These are phyloP conservation scores for Semnopithecus entellus DNA, from an alignment of 2,113 vertebrate species.

Conservation along the genomic window DNA sequence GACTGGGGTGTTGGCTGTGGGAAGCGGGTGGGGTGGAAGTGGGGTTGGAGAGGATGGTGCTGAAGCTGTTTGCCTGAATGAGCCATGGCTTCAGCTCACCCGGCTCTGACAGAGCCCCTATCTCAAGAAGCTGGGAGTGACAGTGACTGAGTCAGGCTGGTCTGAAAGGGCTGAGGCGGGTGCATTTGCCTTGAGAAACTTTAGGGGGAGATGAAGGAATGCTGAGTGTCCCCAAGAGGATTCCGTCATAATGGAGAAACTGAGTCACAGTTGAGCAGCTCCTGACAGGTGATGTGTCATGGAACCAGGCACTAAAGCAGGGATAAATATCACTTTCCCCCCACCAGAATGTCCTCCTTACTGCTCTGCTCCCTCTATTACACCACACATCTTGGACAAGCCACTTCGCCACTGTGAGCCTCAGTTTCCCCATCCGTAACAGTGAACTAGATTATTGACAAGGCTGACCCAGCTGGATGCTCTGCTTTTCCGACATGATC, in stretches of 20 bases:
- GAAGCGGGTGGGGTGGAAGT: background rate
- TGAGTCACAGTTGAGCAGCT: background rate
- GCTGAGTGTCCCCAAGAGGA: fast-evolving
- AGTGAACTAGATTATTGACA: background rate
- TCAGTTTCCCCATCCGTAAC: background rate
- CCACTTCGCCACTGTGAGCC: background rate
- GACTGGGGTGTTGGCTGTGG: background rate
- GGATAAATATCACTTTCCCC: too few relatives aligned
- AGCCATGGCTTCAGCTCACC: fast-evolving
- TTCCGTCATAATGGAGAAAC: background rate
- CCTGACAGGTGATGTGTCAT: background rate
- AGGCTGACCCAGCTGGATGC: background rate
- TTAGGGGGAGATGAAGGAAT: background rate
- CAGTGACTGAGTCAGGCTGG: background rate
- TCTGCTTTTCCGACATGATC: background rate
- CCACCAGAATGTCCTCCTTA: fast-evolving
- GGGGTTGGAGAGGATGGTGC: fast-evolving
- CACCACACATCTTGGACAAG: fast-evolving
- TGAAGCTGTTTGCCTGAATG: background rate
- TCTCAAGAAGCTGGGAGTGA: background rate
- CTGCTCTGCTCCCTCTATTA: background rate
- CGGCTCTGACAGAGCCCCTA: fast-evolving
- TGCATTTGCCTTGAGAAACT: background rate
- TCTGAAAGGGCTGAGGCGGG: background rate
- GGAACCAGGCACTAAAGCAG: background rate